A percentile compares a stretch with the other conserved stretches of the same genome.
These are phyloP conservation scores for Hylaeus volcanicus DNA, from an alignment of 1,140 invertebrate species.

Conservation along the genomic window DNA sequence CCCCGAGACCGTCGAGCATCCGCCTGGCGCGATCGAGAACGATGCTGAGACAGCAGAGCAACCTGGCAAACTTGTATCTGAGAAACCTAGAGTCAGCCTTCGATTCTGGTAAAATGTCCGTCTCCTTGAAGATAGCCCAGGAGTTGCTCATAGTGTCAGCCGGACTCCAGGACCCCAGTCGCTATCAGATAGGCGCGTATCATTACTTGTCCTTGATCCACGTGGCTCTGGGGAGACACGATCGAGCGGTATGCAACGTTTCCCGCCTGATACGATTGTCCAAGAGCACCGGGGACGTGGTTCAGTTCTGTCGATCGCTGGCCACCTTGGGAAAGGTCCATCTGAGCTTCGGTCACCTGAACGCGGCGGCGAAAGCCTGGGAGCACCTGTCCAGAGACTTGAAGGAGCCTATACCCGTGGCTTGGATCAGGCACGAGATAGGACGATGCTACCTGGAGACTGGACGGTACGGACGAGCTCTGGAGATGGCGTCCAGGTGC, in stretches of 20 bases:
- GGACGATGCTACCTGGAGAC: conserved; percentile 68
- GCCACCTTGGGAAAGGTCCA: conserved; percentile 69
- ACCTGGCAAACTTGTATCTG: conserved; percentile 35
- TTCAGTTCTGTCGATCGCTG: conserved; percentile 56
- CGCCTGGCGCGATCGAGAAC: conserved; percentile 40
- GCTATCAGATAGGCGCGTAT: conserved; percentile 56
- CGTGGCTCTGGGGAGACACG: conserved; percentile 63
- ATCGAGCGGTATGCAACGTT: conserved; percentile 61
- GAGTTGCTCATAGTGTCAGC: conserved; percentile 52
- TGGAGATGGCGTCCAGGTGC: conserved; percentile 55
- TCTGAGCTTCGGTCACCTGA: conserved; percentile 67
- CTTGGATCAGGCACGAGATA: conserved; percentile 68
- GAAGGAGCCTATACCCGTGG: conserved; percentile 55
- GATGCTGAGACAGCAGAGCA: conserved; percentile 52
- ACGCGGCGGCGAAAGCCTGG: conserved; percentile 64
- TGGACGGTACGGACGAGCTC: conserved; percentile 45
- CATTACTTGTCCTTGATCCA: conserved; percentile 64
- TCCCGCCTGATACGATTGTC: conserved; percentile 61
- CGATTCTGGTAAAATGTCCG: conserved; percentile 47
- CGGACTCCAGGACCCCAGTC: conserved; percentile 32
- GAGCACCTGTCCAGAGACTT: conserved; percentile 58
- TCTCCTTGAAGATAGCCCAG: conserved; percentile 55
- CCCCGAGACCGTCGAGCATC: neutral
- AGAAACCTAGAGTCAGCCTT: conserved; percentile 56
- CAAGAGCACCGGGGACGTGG: conserved; percentile 45